These are phyloP conservation scores for Scleropages formosus DNA, from an alignment of 2,797 vertebrate species.

Conservation along the genomic window DNA sequence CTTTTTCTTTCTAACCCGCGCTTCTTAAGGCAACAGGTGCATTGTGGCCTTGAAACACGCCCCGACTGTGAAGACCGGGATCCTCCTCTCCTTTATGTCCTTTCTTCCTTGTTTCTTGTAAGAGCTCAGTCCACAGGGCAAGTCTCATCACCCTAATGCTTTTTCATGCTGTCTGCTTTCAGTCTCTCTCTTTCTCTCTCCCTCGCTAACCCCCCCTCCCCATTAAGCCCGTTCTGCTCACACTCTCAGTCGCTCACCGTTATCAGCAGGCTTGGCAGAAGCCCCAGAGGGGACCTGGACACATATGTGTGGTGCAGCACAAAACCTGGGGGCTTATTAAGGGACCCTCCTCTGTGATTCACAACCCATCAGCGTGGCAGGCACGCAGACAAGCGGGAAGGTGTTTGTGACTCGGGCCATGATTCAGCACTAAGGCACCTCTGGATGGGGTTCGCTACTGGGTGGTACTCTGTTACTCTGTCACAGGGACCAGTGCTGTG, in stretches of 20 bases:
- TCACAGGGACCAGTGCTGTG: too few species aligned
- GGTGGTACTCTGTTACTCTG: too few species aligned
- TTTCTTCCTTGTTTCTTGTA: neutral
- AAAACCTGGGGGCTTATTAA: neutral
- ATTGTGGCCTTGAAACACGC: conserved; percentile 43
- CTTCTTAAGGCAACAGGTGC: conserved; percentile 29
- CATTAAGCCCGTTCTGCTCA: neutral
- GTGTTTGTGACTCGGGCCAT: neutral
- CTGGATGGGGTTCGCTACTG: conserved; percentile 4
- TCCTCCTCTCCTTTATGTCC: neutral
- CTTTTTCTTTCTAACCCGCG: conserved; percentile 31
- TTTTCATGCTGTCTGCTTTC: neutral
- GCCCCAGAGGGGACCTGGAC: neutral
- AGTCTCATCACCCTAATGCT: neutral
- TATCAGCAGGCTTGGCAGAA: neutral
- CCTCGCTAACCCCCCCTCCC: conserved; percentile 24
- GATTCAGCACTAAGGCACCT: neutral
- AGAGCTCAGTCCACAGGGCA: neutral
- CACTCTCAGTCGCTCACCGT: conserved; percentile 10
- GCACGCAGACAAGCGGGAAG: neutral
- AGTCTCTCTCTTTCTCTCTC: neutral
- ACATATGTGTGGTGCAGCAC: conserved; percentile 2
- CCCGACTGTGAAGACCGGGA: conserved; percentile 10
- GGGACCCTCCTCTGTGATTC: neutral
- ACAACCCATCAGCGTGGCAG: neutral